Base-by-base conservation (phyloP, 1,140 invertebrate genomes). In the Ephestia elutella region DNA sequence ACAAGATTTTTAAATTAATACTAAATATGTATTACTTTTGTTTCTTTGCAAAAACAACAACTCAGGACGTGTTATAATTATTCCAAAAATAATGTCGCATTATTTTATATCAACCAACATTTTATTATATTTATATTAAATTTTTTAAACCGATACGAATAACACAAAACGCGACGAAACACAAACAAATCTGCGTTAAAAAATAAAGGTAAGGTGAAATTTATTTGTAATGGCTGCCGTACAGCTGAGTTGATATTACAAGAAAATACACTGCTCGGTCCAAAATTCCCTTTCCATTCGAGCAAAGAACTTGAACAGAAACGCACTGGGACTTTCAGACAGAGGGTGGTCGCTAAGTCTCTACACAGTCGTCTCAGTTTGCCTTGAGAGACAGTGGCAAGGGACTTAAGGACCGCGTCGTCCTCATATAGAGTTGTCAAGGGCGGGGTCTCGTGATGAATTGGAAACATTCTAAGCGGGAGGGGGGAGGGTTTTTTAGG, bases 391-490 rank as follows among this genome's bases (percentile, higher is more conserved):
- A 49, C 57, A 54, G 56, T 57, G 73, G 54, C 66, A 64, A 67
- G 69, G 60, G 68, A 77, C 62, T 80, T 78, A 68, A 60, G 69
- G 71, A 62, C 68, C 75, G 71, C 68, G 66, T 62, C 68, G 56
- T 76, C 79, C 73, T 78, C 83, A 75, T 90, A 90, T 90, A 89
- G 86, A 90, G 87, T 88, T 89, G 87, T 89, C 86, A 89, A 86
- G 88, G 88, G 88, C 87, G 88, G 88, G 75, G 87, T 82, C 65
- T 85, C 69, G 82, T 89, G 88, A 89, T 87, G 88, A 84, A 89
- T 89, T 86, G 85, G 77, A 78, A 80, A 82, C 82, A 79, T 82
- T 78, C 70, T 73, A 62, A 73, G 63, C 67, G 78, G 74, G 71
- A 48, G 67, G 60, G 65, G 72, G 71, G 65, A 56, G 67, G 62